Evolutionary conservation across 1,140 invertebrate genomes (phyloP).

Genomic region (Diploscapter pachys): DNA sequence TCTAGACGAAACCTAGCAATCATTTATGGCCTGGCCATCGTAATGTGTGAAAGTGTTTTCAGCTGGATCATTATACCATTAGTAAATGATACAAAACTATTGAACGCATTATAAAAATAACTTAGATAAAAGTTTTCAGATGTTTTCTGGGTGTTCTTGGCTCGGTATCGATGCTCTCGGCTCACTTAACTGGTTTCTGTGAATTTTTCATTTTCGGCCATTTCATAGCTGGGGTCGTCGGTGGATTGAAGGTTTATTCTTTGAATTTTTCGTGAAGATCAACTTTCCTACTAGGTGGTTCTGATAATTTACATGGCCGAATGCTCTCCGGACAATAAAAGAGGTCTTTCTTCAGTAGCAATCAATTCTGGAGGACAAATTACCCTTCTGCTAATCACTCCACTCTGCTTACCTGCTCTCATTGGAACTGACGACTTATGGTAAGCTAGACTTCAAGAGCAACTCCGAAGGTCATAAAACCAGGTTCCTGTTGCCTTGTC

Average conservation of each 20-base stretch:
- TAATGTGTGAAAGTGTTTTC: no score
- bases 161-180: conserved; percentile 38
- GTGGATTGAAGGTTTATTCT: background rate
- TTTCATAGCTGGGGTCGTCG: conserved; percentile 39
- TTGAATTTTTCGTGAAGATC: no score
- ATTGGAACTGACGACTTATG: conserved; percentile 38
- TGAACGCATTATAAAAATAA: no score
- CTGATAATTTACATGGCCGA: conserved; percentile 46
- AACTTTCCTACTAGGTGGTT: conserved; percentile 31
- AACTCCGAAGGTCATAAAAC: background rate
- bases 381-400: conserved; percentile 32
- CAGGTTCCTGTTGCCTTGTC: conserved; percentile 28
- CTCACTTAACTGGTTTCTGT: conserved; percentile 32
- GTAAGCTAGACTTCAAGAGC: conserved; percentile 20
- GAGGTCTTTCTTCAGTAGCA: conserved; percentile 35
- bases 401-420: conserved; percentile 40
- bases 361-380: conserved; percentile 40
- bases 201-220: conserved; percentile 49
- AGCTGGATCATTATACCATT: no score
- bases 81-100: no score
- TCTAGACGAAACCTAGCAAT: no score
- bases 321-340: conserved; percentile 39
- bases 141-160: conserved; percentile 38
- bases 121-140: conserved; percentile 14
- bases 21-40: no score